Percentiles rank a stretch among this genome's conserved stretches.
Evolutionary conservation across 2,113 vertebrate species (phyloP).

Genomic region (Puffinus mauretanicus): DNA sequence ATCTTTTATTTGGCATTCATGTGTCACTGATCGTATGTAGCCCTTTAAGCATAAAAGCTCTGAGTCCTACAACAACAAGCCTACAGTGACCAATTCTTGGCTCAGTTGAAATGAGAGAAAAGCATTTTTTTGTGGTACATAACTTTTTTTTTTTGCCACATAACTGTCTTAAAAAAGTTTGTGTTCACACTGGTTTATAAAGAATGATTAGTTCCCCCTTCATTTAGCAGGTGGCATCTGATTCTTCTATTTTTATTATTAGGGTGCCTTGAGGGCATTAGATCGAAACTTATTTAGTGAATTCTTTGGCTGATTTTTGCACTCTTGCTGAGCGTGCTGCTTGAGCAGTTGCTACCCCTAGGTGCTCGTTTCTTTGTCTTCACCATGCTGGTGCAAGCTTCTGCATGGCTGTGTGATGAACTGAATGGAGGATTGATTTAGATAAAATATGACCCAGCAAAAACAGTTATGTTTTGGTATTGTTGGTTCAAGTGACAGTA

Average conservation of each 20-base stretch:
- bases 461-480: neutral
- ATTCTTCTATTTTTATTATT: neutral
- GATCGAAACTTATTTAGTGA: neutral
- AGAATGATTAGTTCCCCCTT: neutral
- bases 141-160: neutral
- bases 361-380: neutral
- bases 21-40: neutral
- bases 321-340: neutral
- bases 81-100: neutral
- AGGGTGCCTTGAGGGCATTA: neutral
- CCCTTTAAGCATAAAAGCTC: neutral
- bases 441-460: neutral
- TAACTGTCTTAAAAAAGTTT: neutral
- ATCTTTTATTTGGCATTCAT: neutral
- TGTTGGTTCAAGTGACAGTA: neutral
- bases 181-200: neutral
- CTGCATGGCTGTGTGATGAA: neutral
- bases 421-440: neutral
- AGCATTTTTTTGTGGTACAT: neutral
- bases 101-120: neutral
- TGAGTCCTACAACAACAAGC: neutral
- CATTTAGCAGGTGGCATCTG: neutral
- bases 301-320: neutral
- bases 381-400: neutral
- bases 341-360: neutral